A percentile compares a stretch with the other conserved stretches of the same genome.
phyloP scores from a whole-genome alignment of 2,113 vertebrate species.

The Merops nubicus region DNA sequence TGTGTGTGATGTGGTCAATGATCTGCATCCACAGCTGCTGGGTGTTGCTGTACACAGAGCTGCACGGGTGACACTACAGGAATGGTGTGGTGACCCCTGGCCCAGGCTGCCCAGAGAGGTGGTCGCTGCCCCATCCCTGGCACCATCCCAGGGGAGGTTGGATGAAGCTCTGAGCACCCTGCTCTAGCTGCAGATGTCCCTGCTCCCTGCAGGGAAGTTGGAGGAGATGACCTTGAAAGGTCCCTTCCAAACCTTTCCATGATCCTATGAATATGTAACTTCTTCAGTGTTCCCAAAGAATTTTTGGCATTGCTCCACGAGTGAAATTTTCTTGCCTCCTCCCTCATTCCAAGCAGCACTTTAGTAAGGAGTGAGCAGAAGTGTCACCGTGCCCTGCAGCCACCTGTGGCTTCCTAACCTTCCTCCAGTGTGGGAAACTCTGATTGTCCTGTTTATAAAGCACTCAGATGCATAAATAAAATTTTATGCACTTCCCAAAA shows the following conservation, averaged over 20 bases:
- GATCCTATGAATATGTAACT: background rate
- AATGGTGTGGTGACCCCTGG: too few relatives aligned
- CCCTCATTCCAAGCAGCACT: background rate
- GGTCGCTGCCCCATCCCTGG: background rate
- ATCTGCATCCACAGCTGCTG: background rate
- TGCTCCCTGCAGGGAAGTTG: background rate
- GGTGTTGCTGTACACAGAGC: too few relatives aligned
- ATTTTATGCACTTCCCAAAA: background rate
- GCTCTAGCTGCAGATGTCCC: background rate
- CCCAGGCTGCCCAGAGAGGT: background rate
- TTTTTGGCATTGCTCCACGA: background rate
- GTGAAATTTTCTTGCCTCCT: background rate
- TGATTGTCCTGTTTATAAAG: background rate
- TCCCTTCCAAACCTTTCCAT: background rate
- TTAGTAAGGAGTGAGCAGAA: background rate
- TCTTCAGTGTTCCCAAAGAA: background rate
- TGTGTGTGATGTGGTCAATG: background rate
- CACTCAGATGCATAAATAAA: background rate
- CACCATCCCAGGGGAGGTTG: background rate
- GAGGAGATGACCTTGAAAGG: background rate
- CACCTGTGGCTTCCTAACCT: background rate
- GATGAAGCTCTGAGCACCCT: background rate
- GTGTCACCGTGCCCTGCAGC: too few relatives aligned
- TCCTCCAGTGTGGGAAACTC: background rate
- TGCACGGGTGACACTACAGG: fast-evolving